Evolutionary conservation across 2,113 vertebrate species (phyloP), one percentile per base, ranked within the genome.

Genomic region (Bubo blakistoni): DNA sequence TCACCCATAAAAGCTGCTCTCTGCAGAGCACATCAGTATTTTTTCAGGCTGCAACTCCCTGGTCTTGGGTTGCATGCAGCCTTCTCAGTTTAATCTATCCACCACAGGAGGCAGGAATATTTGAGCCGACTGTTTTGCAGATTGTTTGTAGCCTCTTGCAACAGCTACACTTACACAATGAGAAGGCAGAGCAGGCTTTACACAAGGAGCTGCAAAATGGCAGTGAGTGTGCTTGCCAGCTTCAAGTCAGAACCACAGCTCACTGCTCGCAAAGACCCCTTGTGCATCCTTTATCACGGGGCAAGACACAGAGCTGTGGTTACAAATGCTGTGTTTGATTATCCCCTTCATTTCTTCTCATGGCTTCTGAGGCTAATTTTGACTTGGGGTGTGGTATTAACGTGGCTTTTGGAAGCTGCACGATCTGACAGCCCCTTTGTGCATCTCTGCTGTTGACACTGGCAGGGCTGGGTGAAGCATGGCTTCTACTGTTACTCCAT

Each of bases 401-500:
- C 0, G 2, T n/a, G 46, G 5, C 9, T 72, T 92, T 91, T 82
- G 69, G 65, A 38, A 47, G 32, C 2, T 10, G 6, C 2, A 7
- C 19, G 32, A 4, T 12, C 71, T 91, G 65, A 84, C 30, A 80
- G 22, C 27, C 11, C 25, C 29, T 81, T 77, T 5, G 27, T 32
- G 20, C 18, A 8, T 46, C 26, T 94, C 69, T 94, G 57, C 52
- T 84, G 44, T 82, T 59, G 32, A 11, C 40, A 11, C 69, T 52
- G 63, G 30, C 96, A 99, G 99, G 99, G 99, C 51, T 99, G 98
- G 97, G 94, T 98, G 89, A 98, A 98, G 74, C 98, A 98, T 5
- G 98, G 98, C 8, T 98, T 97, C 38, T 98, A 98, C 86, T 99
- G 99, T 69, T 99, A 99, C 90, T 98, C 98, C 8, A 96, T 98